phyloP scores from a whole-genome alignment of 2,888 invertebrate species.

The Cheilosia pagana region DNA sequence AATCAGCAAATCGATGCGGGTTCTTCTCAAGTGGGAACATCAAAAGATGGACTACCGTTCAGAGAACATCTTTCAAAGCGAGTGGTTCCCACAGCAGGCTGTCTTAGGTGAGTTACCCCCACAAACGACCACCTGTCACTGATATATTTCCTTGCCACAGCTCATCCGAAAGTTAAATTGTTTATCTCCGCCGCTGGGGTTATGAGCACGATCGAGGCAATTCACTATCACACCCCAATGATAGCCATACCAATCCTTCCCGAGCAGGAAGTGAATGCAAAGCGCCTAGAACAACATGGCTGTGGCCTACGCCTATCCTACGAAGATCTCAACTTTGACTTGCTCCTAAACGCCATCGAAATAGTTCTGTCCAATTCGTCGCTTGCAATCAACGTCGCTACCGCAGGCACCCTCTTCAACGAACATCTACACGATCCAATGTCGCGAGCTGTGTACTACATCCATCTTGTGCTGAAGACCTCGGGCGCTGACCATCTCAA shows the following conservation, averaged over 20 bases:
- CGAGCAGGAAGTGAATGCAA: constrained; percentile 84
- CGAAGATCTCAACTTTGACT: constrained; percentile 82
- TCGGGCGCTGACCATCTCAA: constrained; percentile 81
- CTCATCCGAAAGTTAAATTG: constrained; percentile 85
- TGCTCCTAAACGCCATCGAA: constrained; percentile 81
- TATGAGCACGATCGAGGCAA: constrained; percentile 85
- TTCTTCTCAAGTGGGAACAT: constrained; percentile 85
- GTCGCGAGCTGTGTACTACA: constrained; percentile 79
- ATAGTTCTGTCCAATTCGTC: constrained; percentile 81
- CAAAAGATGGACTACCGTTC: constrained; percentile 80
- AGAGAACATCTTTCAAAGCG: constrained; percentile 81
- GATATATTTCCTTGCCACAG: constrained; percentile 78
- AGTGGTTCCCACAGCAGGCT: constrained; percentile 83
- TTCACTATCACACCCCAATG: constrained; percentile 84
- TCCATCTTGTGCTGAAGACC: constrained; percentile 81
- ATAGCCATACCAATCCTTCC: constrained; percentile 85
- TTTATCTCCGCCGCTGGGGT: constrained; percentile 87
- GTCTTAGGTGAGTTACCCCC: constrained; percentile 79
- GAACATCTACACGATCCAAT: constrained; percentile 77
- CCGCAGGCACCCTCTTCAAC: constrained; percentile 76
- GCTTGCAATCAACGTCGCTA: constrained; percentile 76
- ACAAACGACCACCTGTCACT: background rate
- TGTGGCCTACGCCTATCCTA: constrained; percentile 82
- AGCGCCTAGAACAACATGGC: constrained; percentile 82
- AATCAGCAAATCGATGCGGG: constrained; percentile 79